Evolutionary conservation across 2,797 vertebrate genomes (phyloP), one percentile per base, ranked within the genome.

Genomic region (Otus scops): DNA sequence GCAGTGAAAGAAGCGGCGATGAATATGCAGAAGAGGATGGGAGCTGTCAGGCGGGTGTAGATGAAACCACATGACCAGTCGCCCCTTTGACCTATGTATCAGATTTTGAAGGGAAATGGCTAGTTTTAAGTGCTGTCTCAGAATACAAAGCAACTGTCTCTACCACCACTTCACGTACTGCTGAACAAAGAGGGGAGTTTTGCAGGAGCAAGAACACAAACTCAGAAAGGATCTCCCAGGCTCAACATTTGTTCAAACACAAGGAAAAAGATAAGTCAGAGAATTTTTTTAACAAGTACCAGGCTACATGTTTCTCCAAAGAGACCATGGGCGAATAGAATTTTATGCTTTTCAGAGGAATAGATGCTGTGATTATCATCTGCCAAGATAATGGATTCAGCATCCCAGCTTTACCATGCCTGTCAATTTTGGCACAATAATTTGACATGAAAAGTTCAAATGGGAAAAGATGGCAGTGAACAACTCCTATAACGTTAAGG

Each of bases 81-180:
- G 0, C 63, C 69, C 94, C 93, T 89, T 63, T 93, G 95, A 97
- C 95, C 96, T 16, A 6, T 26, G 34, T 43, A 92, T 89, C 76
- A 96, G 81, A 94, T 95, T 93, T 94, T 80, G 92, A 90, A 93
- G 83, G 73, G 83, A 97, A 89, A 89, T 93, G 75, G 86, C 75
- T 85, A 39, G 30, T 91, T 96, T 91, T 85, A 75, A 94, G 57
- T n/a, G 57, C 92, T 45, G 26, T 10, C 92, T 92, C 68, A 70
- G 93, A 97, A 97, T 94, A 95, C 94, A 97, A 97, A 97, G 94
- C 94, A 94, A 93, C 88, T 11, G 3, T 34, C 18, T 41, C 80
- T 70, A 61, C 63, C 63, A 82, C 67, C 91, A 71, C 87, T 95
- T 76, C 94, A 92, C 1, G 2, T 92, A 59, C 79, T 67, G 86